phyloP scores from a whole-genome alignment of 2,113 vertebrate genomes.

The Seriola aureovittata region DNA sequence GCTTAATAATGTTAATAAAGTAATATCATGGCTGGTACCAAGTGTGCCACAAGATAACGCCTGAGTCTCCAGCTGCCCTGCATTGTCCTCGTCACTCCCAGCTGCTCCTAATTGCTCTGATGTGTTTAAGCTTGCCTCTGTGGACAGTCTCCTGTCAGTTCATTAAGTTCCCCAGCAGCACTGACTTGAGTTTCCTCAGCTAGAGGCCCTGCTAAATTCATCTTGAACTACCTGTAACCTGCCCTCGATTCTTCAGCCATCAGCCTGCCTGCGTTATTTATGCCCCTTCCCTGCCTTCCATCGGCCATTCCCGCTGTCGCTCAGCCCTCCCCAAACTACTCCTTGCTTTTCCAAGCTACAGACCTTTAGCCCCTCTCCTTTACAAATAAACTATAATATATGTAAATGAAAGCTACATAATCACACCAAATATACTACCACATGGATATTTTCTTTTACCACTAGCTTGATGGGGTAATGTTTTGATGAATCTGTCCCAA shows the following conservation, averaged over 20 bases:
- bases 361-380: neutral
- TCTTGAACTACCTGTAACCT: too few relatives aligned
- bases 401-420: neutral
- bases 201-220: too few relatives aligned
- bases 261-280: neutral
- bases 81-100: conserved; percentile 8
- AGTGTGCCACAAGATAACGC: neutral
- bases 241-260: too few relatives aligned
- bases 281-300: too few relatives aligned
- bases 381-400: neutral
- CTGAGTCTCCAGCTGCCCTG: conserved; percentile 8
- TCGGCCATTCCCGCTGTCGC: too few relatives aligned
- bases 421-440: too few relatives aligned
- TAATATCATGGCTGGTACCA: neutral
- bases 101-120: conserved; percentile 4
- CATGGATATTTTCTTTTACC: too few relatives aligned
- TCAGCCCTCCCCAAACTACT: neutral
- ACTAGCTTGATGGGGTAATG: too few relatives aligned
- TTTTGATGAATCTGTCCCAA: too few relatives aligned
- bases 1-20: neutral
- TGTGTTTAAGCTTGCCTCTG: conserved; percentile 12
- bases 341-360: neutral
- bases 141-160: neutral
- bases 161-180: neutral
- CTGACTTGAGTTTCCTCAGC: neutral